A percentile compares a stretch with the other conserved stretches of the same genome.
These are phyloP conservation scores for Apostichopus parvimensis DNA, from an alignment of 35 echinoderm and acorn worm genomes.

Conservation along the genomic window DNA sequence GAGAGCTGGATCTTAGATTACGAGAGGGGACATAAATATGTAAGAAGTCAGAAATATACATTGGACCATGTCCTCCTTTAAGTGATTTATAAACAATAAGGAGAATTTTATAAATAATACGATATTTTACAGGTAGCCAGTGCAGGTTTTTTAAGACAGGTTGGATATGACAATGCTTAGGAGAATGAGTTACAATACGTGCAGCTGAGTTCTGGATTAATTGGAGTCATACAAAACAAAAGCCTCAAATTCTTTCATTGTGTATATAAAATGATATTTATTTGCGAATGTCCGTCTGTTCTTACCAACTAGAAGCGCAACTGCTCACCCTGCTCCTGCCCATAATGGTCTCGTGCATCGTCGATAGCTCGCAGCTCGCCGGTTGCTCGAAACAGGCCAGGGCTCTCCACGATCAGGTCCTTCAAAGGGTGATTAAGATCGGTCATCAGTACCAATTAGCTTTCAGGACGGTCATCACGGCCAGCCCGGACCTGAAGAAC, in stretches of 20 bases:
- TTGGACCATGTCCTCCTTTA: no score
- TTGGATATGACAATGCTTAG: no score
- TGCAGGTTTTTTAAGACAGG: no score
- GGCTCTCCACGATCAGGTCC: slow-evolving; percentile 84
- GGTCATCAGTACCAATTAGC: slow-evolving; percentile 80
- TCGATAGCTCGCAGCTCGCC: slow-evolving; percentile 35
- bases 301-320: slow-evolving; percentile 69
- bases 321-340: slow-evolving; percentile 83
- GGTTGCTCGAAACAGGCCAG: slow-evolving; percentile 62
- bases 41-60: no score
- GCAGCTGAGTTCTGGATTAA: no score
- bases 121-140: no score
- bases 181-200: no score
- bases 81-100: no score
- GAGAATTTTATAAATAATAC: no score
- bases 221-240: no score
- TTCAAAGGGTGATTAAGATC: slow-evolving; percentile 94
- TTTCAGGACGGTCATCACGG: slow-evolving; percentile 87
- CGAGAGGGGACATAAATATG: no score
- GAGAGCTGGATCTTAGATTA: no score
- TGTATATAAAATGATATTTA: background rate
- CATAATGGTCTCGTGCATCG: slow-evolving; percentile 77
- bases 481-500: slow-evolving; percentile 81
- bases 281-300: background rate
- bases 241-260: background rate